Base-by-base conservation (phyloP, 2,888 invertebrate genomes). In the Acanthacorydalis orientalis region DNA sequence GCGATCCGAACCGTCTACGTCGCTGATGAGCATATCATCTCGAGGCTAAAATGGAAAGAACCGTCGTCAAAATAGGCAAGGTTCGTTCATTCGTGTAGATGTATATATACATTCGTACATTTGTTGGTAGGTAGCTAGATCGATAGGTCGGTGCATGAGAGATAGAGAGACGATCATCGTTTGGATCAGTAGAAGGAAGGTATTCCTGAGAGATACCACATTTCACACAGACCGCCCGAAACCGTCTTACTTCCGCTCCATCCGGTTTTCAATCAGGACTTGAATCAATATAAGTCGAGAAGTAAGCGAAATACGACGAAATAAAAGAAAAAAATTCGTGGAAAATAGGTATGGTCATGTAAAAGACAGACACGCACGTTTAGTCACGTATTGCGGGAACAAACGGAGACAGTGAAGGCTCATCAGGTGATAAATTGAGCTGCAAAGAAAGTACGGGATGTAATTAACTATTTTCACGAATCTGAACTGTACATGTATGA, bases 211-310 rank as follows among this genome's bases (percentile, higher is more conserved):
- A 23, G 23, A 23, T 6, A 23, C 23, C 23, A 23, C 23, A 23
- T 23, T 23, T 23, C 23, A 23, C 23, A 23, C 23, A 23, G 3
- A 61, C 23, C 23, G 23, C 23, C 23, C 23, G 23, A 23, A 23
- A 60, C 59, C 58, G 56, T 56, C 60, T 63, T 63, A 62, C 61
- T 64, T 64, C 62, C 63, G 60, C 61, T 62, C 59, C 63, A 63
- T 63, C 62, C 62, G 61, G 54, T 64, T 64, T 64, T 63, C 63
- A 64, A 64, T 64, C 64, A 62, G 59, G 53, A 56, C 43, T 50
- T 55, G 56, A 61, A 63, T 63, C 63, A 57, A 63, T 62, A 60
- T 59, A 54, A 51, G 23, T 23, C 35, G 16, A 44, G 31, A 34
- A 44, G 35, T 44, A 44, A 44, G 35, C 44, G 44, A 44, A 44